Conservation (phyloP, 2,888 invertebrate genomes). For the Leistus spinibarbis region DNA sequence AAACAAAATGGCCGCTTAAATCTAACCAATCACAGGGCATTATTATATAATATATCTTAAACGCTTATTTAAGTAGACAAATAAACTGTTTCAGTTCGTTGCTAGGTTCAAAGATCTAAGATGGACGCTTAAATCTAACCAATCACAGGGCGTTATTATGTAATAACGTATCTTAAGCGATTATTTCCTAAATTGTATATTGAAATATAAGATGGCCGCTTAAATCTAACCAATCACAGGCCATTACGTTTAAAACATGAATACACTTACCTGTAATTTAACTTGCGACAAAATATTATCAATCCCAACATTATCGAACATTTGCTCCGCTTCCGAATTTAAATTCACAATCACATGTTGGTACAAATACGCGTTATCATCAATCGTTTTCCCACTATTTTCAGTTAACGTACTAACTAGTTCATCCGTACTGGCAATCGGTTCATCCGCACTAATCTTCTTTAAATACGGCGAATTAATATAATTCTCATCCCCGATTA, state of each 20-base stretch:
- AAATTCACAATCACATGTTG: conserved; percentile 34
- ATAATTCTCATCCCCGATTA: conserved; percentile 41
- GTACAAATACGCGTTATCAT: conserved; percentile 25
- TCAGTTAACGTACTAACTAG: conserved; percentile 28
- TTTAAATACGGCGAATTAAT: conserved; percentile 24
- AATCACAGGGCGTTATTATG: background rate
- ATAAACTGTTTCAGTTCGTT: no score
- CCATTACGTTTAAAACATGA: no score
- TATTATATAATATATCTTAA: background rate
- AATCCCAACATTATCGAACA: conserved; percentile 27
- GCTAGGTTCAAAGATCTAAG: background rate
- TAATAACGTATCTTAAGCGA: background rate
- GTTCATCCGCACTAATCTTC: conserved; percentile 20
- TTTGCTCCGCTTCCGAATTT: conserved; percentile 25
- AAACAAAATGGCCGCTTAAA: background rate
- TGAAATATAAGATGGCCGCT: no score
- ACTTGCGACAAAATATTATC: conserved; percentile 42
- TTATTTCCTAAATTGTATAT: no score
- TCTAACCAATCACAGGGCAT: background rate
- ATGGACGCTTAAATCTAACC: background rate
- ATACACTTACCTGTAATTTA: conserved; percentile 43
- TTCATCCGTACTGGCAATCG: conserved; percentile 31
- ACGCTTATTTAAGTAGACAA: no score
- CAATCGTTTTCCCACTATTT: conserved; percentile 16
- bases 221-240: no score